Evolutionary conservation across 2,888 invertebrate species (phyloP).

Genomic region (Drosophila flavopinicola): DNA sequence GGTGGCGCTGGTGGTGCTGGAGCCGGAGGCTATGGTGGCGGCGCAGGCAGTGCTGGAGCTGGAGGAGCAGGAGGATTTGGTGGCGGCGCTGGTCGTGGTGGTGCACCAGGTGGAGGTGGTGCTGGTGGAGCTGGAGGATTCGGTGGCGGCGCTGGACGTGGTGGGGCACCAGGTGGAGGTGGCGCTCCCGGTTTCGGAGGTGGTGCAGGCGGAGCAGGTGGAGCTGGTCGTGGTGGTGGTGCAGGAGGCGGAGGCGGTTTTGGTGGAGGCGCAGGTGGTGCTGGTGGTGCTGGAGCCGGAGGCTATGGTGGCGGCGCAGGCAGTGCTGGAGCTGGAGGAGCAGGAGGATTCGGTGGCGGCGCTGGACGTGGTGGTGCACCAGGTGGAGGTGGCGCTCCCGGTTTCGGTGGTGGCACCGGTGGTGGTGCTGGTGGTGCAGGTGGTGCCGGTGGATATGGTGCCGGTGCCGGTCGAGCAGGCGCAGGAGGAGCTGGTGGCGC

Average conservation of each 20-base stretch:
- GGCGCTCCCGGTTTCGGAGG: slow-evolving; percentile 6
- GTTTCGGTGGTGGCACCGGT: slow-evolving; percentile 41
- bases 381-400: slow-evolving; percentile 29
- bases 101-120: slow-evolving; percentile 22
- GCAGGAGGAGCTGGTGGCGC: slow-evolving; percentile 40
- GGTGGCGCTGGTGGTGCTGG: slow-evolving; percentile 28
- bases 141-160: slow-evolving; percentile 41
- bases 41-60: slow-evolving; percentile 7
- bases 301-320: slow-evolving; percentile 29
- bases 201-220: slow-evolving; percentile 11
- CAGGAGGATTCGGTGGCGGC: slow-evolving; percentile 29
- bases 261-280: slow-evolving; percentile 40
- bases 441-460: slow-evolving; percentile 19
- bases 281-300: slow-evolving; percentile 17
- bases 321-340: slow-evolving; percentile 11
- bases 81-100: slow-evolving; percentile 36
- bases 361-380: slow-evolving; percentile 34
- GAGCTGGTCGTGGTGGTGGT: slow-evolving; percentile 13
- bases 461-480: slow-evolving; percentile 1
- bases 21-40: slow-evolving; percentile 26
- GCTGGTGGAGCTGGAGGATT: slow-evolving; percentile 29
- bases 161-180: slow-evolving; percentile 18
- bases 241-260: slow-evolving; percentile 6
- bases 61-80: slow-evolving; percentile 26
- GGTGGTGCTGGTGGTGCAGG: slow-evolving; percentile 2